These are phyloP conservation scores for Apogon talboti DNA, from an alignment of 2,797 vertebrate species.

Conservation along the genomic window DNA sequence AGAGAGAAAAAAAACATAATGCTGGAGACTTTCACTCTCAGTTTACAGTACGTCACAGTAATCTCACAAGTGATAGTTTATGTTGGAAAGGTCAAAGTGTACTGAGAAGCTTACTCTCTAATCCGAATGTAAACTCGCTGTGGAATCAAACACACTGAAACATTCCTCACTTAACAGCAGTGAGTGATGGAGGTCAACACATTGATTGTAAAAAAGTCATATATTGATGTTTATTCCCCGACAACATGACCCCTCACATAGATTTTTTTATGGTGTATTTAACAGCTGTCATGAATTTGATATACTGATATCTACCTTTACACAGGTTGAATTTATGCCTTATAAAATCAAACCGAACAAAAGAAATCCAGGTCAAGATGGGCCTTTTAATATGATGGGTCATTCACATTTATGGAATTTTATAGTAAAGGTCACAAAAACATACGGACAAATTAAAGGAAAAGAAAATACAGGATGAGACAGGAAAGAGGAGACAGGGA, in stretches of 20 bases:
- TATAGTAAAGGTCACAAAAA: not conserved
- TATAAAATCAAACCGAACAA: conserved; percentile 9
- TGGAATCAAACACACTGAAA: not conserved
- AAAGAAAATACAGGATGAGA: no score
- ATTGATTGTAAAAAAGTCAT: conserved; percentile 8
- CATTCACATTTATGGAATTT: not conserved
- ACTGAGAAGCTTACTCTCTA: conserved; percentile 25
- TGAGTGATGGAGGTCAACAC: conserved; percentile 23
- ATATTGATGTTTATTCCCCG: conserved; percentile 4
- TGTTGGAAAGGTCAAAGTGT: conserved; percentile 39
- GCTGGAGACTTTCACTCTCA: conserved; percentile 14
- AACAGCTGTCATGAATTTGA: conserved; percentile 19
- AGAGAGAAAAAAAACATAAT: conserved; percentile 3
- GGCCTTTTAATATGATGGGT: not conserved
- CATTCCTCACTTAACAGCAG: conserved; percentile 16
- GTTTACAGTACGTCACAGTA: conserved; percentile 9
- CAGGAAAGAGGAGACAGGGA: no score
- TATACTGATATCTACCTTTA: conserved; percentile 2
- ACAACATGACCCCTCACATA: not conserved
- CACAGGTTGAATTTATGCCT: not conserved
- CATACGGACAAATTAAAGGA: no score
- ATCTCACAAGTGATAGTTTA: conserved; percentile 21
- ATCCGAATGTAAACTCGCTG: conserved; percentile 35
- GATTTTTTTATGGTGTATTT: conserved; percentile 17
- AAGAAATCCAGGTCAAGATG: conserved; percentile 1